These are phyloP conservation scores for Cataglyphis hispanica DNA, from an alignment of 1,140 invertebrate genomes.

Conservation along the genomic window DNA sequence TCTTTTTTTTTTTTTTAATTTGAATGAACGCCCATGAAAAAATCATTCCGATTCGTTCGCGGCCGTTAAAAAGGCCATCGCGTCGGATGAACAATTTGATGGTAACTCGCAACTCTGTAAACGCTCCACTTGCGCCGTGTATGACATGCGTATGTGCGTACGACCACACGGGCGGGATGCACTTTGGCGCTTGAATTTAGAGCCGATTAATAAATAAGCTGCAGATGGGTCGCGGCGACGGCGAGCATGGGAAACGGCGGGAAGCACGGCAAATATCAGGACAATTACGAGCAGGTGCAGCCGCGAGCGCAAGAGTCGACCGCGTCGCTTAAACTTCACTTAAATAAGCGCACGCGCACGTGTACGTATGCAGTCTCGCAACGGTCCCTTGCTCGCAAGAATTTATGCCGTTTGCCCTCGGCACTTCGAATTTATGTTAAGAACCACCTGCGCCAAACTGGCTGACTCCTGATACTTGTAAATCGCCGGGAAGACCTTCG, in stretches of 20 bases:
- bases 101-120: conserved; percentile 1
- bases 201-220: conserved; percentile 78
- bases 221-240: conserved; percentile 55
- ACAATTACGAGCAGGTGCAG: conserved; percentile 78
- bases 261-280: conserved; percentile 72
- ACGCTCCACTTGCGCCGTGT: conserved; percentile 15
- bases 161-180: conserved; percentile 56
- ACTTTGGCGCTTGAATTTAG: conserved; percentile 66
- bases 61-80: not conserved
- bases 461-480: conserved; percentile 31
- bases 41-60: not conserved
- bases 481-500: not conserved
- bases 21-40: conserved; percentile 21
- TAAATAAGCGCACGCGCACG: conserved; percentile 70
- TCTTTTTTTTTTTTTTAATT: conserved; percentile 13
- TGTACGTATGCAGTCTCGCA: conserved; percentile 20
- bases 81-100: conserved; percentile 6
- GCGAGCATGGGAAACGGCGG: not conserved
- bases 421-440: conserved; percentile 67
- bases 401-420: conserved; percentile 48
- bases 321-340: conserved; percentile 76
- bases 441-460: conserved; percentile 68
- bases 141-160: not conserved
- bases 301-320: conserved; percentile 58
- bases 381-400: conserved; percentile 15